Conservation (phyloP, 2,113 vertebrate species). For the Henicopernis longicauda region DNA sequence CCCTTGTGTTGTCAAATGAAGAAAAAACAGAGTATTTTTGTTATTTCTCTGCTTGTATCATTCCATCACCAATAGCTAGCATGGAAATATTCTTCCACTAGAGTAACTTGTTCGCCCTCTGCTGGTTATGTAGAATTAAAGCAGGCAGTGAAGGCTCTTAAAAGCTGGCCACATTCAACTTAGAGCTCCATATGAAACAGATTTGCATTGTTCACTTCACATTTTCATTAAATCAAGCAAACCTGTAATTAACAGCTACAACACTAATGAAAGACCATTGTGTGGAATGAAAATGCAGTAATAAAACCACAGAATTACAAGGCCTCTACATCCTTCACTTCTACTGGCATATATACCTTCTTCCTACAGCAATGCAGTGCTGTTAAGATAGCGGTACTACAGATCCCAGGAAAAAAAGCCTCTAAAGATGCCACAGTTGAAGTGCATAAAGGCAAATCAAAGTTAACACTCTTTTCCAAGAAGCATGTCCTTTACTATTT, state of each 20-base stretch:
- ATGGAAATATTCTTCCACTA: not conserved
- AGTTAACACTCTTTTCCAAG: not conserved
- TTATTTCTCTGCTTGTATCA: not conserved
- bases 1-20: not conserved
- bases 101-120: conserved; percentile 43
- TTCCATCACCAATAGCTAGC: not conserved
- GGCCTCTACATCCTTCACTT: not conserved
- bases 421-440: not conserved
- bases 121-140: not conserved
- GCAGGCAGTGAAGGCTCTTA: not conserved
- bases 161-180: not conserved
- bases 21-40: not conserved
- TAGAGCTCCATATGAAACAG: not conserved
- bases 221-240: not conserved
- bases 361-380: not conserved
- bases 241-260: not conserved
- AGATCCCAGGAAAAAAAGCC: not conserved
- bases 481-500: not conserved
- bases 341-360: not conserved
- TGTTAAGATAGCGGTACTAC: not conserved
- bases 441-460: not conserved
- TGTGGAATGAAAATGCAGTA: not conserved
- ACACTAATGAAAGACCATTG: not conserved
- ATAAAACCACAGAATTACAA: not conserved
- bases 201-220: not conserved